These are phyloP conservation scores for Pangasius djambal DNA, from an alignment of 2,797 vertebrate genomes.

Conservation along the genomic window DNA sequence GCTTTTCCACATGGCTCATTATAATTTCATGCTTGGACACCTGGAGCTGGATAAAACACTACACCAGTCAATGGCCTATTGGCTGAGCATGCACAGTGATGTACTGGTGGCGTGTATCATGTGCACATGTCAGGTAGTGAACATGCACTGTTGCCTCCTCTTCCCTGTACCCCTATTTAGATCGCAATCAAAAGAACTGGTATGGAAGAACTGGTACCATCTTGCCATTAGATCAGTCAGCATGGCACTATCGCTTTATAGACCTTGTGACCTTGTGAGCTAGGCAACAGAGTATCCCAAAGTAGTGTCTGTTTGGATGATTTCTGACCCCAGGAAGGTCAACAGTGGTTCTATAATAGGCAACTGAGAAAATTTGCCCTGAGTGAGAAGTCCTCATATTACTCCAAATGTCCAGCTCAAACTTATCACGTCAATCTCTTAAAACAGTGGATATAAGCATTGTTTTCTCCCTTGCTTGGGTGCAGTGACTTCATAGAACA, in stretches of 20 bases:
- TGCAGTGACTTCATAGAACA: background rate
- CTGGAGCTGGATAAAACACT: background rate
- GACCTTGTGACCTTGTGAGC: too few species aligned
- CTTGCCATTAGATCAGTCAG: background rate
- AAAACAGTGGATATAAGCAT: background rate
- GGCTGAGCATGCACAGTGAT: background rate
- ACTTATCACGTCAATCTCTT: background rate
- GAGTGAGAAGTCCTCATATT: background rate
- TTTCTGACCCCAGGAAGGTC: background rate
- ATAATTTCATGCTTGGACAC: background rate
- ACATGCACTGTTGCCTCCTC: background rate
- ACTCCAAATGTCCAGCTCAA: background rate
- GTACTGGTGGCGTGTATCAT: background rate
- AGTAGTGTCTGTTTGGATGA: background rate
- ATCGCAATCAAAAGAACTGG: background rate
- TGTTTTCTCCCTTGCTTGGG: background rate
- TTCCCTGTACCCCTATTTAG: background rate
- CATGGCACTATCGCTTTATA: background rate
- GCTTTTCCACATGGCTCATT: background rate
- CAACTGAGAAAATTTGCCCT: background rate
- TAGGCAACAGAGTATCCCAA: background rate
- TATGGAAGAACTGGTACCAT: background rate
- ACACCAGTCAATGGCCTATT: background rate
- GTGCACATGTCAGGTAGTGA: background rate
- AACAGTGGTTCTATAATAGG: background rate